Base-by-base conservation (phyloP, 2,797 vertebrate species). In the Geotrypetes seraphini region DNA sequence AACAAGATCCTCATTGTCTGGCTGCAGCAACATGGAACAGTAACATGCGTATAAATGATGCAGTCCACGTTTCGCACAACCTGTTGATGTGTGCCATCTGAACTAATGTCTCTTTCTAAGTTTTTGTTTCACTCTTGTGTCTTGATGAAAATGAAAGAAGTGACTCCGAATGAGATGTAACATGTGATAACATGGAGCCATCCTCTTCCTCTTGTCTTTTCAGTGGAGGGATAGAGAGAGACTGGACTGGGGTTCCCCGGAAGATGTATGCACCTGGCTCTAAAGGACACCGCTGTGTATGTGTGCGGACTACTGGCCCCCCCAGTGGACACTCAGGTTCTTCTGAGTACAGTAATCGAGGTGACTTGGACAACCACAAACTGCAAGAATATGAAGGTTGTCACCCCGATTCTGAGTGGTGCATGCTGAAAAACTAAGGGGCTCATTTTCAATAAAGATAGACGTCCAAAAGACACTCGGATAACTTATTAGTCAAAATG, bases 201-300 rank as follows among this genome's bases (percentile, higher is more conserved):
- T 13, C 12, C 2, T n/a, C 33, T n/a, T 52, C 10, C 43, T 32
- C 15, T 48, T 46, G 10, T 44, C 0, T 63, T 24, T 12, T 2
- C 14, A 98, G 96, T 2, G 92, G 92, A 12, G 96, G 94, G 9
- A 77, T 96, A 40, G 50, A 36, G n/a, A 75, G 95, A 62, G 70
- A 61, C 46, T 97, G 92, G 95, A 48, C 31, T 0, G 92, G 96
- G 0, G 88, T 98, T 12, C 95, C 94, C 2, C 79, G 94, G 49
- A 81, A 79, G 62, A 71, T 91, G 31, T 90, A 80, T 57, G 69
- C 36, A 5, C 81, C 87, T 0, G 86, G 87, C 6, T 67, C 64
- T 4, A 54, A 20, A n/a, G 52, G 60, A 0, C 73, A 78, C 6
- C 73, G 39, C 14, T 98, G 95, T 0, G 88, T 95, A 20, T 99